A percentile compares a stretch with the other conserved stretches of the same genome.
These are phyloP conservation scores for Ailuropoda melanoleuca DNA, from an alignment of 2,113 vertebrate genomes.

Conservation along the genomic window DNA sequence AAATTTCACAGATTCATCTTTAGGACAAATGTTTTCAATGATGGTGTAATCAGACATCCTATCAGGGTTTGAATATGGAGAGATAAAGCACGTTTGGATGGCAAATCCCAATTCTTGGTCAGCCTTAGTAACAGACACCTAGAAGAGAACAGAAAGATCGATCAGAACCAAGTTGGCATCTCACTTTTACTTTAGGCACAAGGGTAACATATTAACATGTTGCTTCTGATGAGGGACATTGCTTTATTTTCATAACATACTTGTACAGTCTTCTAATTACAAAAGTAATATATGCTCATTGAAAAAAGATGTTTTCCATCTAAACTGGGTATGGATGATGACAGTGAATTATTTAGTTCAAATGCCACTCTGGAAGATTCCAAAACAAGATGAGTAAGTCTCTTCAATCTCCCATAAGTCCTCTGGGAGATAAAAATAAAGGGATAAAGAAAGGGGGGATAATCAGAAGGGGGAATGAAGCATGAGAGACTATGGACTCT, in stretches of 20 bases:
- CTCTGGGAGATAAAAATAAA: conserved; percentile 40
- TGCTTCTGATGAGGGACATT: neutral
- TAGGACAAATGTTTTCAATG: conserved; percentile 96
- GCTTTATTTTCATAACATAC: neutral
- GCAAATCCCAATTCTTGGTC: conserved; percentile 93
- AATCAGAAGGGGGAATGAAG: too few relatives aligned
- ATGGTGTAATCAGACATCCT: conserved; percentile 88
- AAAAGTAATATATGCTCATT: neutral
- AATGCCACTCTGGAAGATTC: conserved; percentile 56
- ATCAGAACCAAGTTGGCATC: conserved; percentile 35
- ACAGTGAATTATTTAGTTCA: conserved; percentile 48
- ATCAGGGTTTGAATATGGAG: conserved; percentile 87
- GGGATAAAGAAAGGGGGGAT: too few relatives aligned
- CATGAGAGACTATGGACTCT: too few relatives aligned
- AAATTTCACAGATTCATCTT: conserved; percentile 91
- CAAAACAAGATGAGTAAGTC: conserved; percentile 56
- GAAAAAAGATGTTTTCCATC: conserved; percentile 55
- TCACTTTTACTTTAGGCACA: neutral
- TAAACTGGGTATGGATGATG: conserved; percentile 41
- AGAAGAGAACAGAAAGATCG: conserved; percentile 56
- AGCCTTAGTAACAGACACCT: conserved; percentile 91
- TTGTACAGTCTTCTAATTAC: neutral
- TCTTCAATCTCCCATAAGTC: conserved; percentile 32
- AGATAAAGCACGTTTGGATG: conserved; percentile 94
- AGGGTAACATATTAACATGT: neutral